Percentiles rank a stretch among this genome's conserved stretches.
These are phyloP conservation scores for Pampusana beccarii DNA, from an alignment of 2,113 vertebrate species.

Conservation along the genomic window DNA sequence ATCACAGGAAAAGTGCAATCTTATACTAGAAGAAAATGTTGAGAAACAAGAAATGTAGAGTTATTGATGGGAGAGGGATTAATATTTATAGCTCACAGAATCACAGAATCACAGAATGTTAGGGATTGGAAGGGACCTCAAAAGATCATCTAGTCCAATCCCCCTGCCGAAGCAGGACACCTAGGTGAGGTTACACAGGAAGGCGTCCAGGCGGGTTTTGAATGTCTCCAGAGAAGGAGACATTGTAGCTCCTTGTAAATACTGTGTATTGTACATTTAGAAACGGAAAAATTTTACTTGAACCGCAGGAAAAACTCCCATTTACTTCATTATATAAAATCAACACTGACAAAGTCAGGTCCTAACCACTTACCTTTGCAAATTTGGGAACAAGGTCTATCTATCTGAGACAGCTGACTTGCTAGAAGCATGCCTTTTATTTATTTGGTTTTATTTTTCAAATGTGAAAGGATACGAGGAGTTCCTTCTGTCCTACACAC, in stretches of 20 bases:
- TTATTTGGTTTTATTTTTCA: not conserved
- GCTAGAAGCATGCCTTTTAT: not conserved
- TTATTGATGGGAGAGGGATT: not conserved
- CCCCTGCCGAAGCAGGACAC: no score
- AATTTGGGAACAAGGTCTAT: not conserved
- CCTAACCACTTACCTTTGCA: not conserved
- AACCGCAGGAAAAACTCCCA: not conserved
- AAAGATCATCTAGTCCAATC: no score
- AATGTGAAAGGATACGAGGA: slow-evolving; percentile 89
- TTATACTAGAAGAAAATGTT: not conserved
- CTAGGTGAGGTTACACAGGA: no score
- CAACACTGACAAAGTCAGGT: not conserved
- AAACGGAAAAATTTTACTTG: not conserved
- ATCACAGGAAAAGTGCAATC: not conserved
- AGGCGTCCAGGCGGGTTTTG: no score
- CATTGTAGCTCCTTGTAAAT: not conserved
- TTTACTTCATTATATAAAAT: not conserved
- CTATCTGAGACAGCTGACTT: not conserved
- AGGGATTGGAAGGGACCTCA: no score
- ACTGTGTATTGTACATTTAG: not conserved
- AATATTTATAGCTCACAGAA: not conserved
- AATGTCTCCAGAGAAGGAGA: no score
- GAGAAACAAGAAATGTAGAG: not conserved
- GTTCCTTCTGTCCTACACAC: slow-evolving; percentile 96
- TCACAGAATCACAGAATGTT: no score